Conservation (phyloP, 2,113 vertebrate genomes). For the Sturnus vulgaris region DNA sequence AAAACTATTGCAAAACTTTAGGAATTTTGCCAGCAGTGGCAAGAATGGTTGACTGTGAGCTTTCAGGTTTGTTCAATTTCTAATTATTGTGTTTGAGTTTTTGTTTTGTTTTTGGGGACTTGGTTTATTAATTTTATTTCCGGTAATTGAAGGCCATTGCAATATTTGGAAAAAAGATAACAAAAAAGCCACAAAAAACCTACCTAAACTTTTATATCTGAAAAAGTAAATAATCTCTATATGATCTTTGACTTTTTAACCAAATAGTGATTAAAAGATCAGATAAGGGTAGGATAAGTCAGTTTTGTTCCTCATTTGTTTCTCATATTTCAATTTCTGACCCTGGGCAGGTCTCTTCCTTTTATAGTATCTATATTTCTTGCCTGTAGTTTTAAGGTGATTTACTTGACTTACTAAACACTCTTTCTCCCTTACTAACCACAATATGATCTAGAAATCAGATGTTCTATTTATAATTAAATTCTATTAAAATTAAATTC, state of each 20-base stretch:
- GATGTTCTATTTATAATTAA: too few relatives aligned
- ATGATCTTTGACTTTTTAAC: background rate
- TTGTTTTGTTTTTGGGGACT: fast-evolving
- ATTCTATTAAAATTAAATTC: background rate
- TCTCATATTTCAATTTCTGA: background rate
- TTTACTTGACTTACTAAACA: background rate
- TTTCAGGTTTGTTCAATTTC: background rate
- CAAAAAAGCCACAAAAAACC: background rate
- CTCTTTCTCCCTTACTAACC: background rate
- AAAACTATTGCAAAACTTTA: background rate
- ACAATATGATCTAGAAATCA: background rate
- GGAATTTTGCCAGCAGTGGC: background rate
- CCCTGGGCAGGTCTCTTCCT: fast-evolving
- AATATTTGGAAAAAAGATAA: background rate
- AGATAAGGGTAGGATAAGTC: background rate
- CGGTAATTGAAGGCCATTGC: background rate
- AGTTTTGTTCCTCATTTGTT: background rate
- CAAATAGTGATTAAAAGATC: background rate
- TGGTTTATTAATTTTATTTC: background rate
- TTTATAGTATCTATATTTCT: background rate
- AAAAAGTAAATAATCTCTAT: background rate
- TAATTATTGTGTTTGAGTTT: fast-evolving
- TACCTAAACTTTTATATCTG: background rate
- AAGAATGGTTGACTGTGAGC: background rate
- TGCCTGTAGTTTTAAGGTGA: background rate